These are phyloP conservation scores for Nesoenas mayeri DNA, from an alignment of 2,113 vertebrate genomes.

Conservation along the genomic window DNA sequence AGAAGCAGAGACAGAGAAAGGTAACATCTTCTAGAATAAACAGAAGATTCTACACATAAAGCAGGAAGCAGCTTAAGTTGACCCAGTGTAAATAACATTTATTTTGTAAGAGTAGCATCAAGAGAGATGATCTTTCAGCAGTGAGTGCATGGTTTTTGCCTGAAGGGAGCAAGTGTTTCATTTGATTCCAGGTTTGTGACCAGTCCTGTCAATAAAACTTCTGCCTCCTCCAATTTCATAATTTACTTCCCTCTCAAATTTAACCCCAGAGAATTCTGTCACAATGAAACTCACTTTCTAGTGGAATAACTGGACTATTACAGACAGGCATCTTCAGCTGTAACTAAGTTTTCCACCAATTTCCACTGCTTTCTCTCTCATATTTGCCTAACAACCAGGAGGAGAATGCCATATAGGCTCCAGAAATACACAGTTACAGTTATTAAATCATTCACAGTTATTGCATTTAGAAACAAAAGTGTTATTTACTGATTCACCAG, in stretches of 20 bases:
- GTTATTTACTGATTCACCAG: not conserved
- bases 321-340: not conserved
- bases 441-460: not conserved
- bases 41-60: not conserved
- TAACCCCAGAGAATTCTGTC: slow-evolving; percentile 8
- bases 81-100: not conserved
- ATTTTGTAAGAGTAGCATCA: not conserved
- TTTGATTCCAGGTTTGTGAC: slow-evolving; percentile 33
- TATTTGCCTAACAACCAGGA: not conserved
- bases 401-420: not conserved
- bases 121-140: slow-evolving; percentile 6
- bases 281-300: not conserved
- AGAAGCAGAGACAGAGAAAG: not conserved
- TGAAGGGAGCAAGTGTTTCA: not conserved
- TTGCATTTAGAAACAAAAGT: not conserved
- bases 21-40: not conserved
- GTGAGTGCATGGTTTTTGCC: not conserved
- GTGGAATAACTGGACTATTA: not conserved
- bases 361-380: not conserved
- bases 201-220: slow-evolving; percentile 10
- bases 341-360: not conserved
- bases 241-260: not conserved
- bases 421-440: not conserved
- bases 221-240: not conserved
- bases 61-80: not conserved